Conservation (phyloP, 2,113 vertebrate species). For the Aleadryas rufinucha region DNA sequence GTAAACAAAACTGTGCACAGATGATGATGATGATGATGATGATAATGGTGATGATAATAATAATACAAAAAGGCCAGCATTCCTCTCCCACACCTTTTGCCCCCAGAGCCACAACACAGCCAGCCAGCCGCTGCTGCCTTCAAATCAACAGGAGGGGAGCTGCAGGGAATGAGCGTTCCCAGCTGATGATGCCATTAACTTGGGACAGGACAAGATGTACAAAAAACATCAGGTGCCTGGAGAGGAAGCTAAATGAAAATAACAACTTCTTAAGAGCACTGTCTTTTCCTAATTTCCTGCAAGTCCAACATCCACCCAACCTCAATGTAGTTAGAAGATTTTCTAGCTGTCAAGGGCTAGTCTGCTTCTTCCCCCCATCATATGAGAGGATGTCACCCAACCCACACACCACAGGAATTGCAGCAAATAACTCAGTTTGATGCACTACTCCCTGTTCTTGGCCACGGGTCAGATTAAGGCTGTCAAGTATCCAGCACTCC, state of each 20-base stretch:
- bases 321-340: background rate
- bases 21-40: background rate
- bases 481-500: background rate
- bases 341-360: background rate
- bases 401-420: rapidly evolving
- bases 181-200: background rate
- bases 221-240: background rate
- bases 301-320: background rate
- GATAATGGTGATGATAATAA: background rate
- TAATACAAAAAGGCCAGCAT: background rate
- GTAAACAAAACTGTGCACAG: background rate
- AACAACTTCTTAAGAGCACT: background rate
- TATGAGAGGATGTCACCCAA: background rate
- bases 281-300: background rate
- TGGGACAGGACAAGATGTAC: background rate
- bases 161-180: rapidly evolving
- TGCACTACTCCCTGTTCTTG: background rate
- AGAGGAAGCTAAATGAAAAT: background rate
- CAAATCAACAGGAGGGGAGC: background rate
- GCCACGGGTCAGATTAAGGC: background rate
- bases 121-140: background rate
- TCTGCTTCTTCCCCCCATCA: background rate
- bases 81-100: background rate
- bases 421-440: background rate
- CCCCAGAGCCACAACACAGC: background rate